Conservation (phyloP, 2,113 vertebrate genomes). For the Nerophis ophidion region DNA sequence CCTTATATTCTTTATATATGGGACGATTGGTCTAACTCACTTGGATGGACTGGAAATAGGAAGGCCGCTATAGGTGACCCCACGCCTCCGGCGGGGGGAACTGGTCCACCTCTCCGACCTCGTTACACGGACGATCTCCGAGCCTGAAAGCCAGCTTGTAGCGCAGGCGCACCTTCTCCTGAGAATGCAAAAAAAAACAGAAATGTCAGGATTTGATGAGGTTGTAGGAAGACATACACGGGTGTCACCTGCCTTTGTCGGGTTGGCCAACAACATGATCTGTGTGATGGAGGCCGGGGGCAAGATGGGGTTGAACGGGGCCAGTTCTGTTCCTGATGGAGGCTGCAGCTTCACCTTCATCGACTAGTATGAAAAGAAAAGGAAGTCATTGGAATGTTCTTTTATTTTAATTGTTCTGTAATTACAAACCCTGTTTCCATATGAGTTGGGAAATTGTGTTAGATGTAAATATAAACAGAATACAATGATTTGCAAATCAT, state of each 20-base stretch:
- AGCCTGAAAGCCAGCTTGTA: constrained; percentile 86
- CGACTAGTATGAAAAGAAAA: constrained; percentile 30
- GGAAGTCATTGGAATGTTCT: background rate
- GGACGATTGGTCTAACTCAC: background rate
- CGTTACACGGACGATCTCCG: constrained; percentile 80
- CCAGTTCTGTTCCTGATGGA: constrained; percentile 86
- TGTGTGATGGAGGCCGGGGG: constrained; percentile 92
- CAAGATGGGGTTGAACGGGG: constrained; percentile 86
- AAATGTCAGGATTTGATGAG: background rate
- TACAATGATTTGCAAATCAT: too few species aligned
- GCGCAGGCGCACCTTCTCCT: constrained; percentile 93
- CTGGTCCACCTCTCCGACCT: constrained; percentile 90
- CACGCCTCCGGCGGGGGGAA: constrained; percentile 85
- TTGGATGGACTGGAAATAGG: background rate
- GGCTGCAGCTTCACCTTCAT: constrained; percentile 92
- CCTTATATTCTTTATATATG: too few species aligned
- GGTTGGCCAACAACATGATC: constrained; percentile 93
- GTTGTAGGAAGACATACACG: background rate
- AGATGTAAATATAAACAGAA: too few species aligned
- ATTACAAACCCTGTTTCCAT: too few species aligned
- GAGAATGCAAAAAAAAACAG: constrained; percentile 20
- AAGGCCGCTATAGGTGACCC: constrained; percentile 81
- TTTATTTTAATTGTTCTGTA: background rate
- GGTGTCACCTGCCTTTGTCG: constrained; percentile 74
- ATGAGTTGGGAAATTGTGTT: too few species aligned